Evolutionary conservation across 1,140 invertebrate species (phyloP).

Genomic region (Drosophila rufa): DNA sequence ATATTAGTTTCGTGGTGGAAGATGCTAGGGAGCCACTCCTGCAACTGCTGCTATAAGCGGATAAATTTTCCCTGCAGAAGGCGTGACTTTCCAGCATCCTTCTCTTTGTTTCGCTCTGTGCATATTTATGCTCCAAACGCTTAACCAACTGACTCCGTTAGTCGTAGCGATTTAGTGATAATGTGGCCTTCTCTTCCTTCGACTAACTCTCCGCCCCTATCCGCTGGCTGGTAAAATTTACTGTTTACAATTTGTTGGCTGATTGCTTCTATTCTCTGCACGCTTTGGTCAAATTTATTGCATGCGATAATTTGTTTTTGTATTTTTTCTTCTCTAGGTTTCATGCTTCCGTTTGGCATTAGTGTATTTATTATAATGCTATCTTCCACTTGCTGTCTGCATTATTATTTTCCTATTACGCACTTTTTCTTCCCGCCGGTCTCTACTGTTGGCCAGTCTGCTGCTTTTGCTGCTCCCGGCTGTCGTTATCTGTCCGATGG

Average conservation of each 20-base stretch:
- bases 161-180: conserved; percentile 78
- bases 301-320: conserved; percentile 66
- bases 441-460: neutral
- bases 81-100: conserved; percentile 25
- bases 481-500: conserved; percentile 45
- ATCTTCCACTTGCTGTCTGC: conserved; percentile 50
- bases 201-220: neutral
- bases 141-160: conserved; percentile 81
- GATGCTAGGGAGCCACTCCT: neutral
- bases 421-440: neutral
- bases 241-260: conserved; percentile 82
- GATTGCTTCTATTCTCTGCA: conserved; percentile 67
- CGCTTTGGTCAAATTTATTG: conserved; percentile 77
- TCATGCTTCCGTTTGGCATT: conserved; percentile 15
- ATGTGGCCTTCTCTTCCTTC: conserved; percentile 51
- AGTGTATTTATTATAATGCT: conserved; percentile 77
- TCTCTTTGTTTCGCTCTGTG: conserved; percentile 16
- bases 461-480: conserved; percentile 12
- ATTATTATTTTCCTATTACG: conserved; percentile 76
- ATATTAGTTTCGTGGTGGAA: conserved; percentile 61
- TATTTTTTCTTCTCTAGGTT: conserved; percentile 1
- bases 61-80: conserved; percentile 58
- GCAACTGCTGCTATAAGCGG: conserved; percentile 9
- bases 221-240: conserved; percentile 62
- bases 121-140: conserved; percentile 75